Base-by-base conservation (phyloP, 1,140 invertebrate genomes). In the Heliothis subflexa region DNA sequence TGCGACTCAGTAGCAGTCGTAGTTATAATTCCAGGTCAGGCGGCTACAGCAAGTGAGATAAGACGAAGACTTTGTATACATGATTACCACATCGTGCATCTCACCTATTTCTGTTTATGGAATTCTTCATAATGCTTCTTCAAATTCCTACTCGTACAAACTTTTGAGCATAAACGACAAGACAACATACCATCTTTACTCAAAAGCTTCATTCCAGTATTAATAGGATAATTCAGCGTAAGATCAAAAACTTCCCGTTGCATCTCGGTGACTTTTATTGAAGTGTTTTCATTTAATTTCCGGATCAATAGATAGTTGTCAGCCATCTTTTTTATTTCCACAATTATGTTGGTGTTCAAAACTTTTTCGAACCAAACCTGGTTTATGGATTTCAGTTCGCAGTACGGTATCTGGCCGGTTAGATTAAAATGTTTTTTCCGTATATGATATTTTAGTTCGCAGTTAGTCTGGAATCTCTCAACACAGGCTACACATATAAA, bases 341-440 rank as follows among this genome's bases (percentile, higher is more conserved):
- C 79, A 0, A 91, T 33, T 2, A 59, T 71, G 0, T 90, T 83
- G 0, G 83, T 80, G 66, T 93, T 89, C 16, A 78, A 18, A 0
- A 91, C 89, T 49, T 80, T 86, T 28, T 93, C 91, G n/a, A 86
- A 85, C 91, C 91, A 93, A 0, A 87, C 80, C 21, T 90, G 84
- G 62, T 91, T 86, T 81, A 66, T 86, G 86, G 2, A 78, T 52
- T 7, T 86, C 77, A 7, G 78, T 71, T 40, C 33, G 33, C 33
- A 40, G 9, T 78, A 79, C 0, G 83, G 80, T 18, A 74, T 50
- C 47, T 80, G 82, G 0, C 82, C 45, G 18, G 78, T 75, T 0
- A 90, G 40, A 49, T 91, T 91, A 61, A 85, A 92, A 50, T 92
- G 90, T 0, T 68, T 14, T 9, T 62, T 76, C 0, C 91, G 76